phyloP scores from a whole-genome alignment of 1,140 invertebrate species.

The Holotrichia oblita region DNA sequence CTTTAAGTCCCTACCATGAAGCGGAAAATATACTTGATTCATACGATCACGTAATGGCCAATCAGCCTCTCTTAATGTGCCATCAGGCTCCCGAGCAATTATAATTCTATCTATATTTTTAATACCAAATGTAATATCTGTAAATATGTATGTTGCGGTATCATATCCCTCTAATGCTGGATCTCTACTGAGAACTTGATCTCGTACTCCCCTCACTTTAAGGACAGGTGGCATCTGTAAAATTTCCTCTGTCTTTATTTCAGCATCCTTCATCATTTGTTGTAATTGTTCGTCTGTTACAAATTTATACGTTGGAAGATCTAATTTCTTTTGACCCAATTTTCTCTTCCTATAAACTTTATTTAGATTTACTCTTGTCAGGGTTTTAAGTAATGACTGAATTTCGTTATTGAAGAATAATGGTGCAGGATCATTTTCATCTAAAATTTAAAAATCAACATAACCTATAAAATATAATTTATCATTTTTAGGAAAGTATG shows the following conservation, averaged over 20 bases:
- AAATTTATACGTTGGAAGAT: conserved; percentile 80
- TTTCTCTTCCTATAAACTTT: conserved; percentile 77
- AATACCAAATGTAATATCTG: conserved; percentile 88
- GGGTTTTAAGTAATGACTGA: conserved; percentile 76
- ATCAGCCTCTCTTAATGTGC: conserved; percentile 79
- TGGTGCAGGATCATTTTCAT: conserved; percentile 69
- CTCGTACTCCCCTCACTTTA: conserved; percentile 62
- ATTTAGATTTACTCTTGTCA: conserved; percentile 80
- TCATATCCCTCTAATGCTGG: conserved; percentile 78
- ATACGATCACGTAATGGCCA: conserved; percentile 82
- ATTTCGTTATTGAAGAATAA: conserved; percentile 81
- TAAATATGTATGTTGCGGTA: conserved; percentile 79
- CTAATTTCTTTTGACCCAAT: conserved; percentile 65
- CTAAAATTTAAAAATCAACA: conserved; percentile 46
- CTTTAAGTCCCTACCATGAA: conserved; percentile 71
- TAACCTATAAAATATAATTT: conserved; percentile 34
- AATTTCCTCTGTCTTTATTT: conserved; percentile 68
- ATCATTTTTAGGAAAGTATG: not conserved
- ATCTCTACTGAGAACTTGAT: conserved; percentile 75
- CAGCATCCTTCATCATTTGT: conserved; percentile 66
- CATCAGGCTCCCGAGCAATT: conserved; percentile 86
- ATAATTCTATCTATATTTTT: conserved; percentile 78
- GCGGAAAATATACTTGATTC: conserved; percentile 88
- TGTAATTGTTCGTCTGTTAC: conserved; percentile 85
- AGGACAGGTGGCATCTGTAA: conserved; percentile 93